Evolutionary conservation across 64 coral and sea anemone species (phyloP).

Genomic region (Montipora capricornis): DNA sequence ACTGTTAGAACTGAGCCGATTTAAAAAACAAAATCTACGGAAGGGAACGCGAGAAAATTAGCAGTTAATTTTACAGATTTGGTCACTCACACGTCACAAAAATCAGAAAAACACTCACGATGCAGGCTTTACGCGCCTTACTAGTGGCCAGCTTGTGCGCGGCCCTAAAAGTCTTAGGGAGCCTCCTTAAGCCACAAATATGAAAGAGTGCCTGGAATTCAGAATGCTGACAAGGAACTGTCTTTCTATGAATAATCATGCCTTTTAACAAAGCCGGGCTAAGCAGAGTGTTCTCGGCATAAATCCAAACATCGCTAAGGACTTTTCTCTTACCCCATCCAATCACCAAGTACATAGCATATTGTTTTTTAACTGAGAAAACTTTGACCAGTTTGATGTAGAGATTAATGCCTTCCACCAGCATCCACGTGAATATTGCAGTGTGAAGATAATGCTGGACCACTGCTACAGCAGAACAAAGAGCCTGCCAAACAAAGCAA

Average conservation of each 20-base stretch:
- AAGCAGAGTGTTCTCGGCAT: neutral
- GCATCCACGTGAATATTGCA: slow-evolving; percentile 90
- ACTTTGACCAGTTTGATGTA: slow-evolving; percentile 57
- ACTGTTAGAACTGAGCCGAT: too few relatives aligned
- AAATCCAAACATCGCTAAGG: neutral
- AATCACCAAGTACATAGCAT: neutral
- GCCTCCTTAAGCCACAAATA: too few relatives aligned
- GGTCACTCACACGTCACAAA: too few relatives aligned
- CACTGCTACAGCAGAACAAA: slow-evolving; percentile 49
- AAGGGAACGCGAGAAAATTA: too few relatives aligned
- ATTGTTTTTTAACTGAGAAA: neutral
- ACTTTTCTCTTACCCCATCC: slow-evolving; percentile 7
- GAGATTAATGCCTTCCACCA: slow-evolving; percentile 44
- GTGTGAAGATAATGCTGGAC: slow-evolving; percentile 78
- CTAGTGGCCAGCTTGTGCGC: too few relatives aligned
- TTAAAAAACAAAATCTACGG: too few relatives aligned
- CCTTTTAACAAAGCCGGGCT: neutral
- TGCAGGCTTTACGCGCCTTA: too few relatives aligned
- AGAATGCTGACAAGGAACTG: too few relatives aligned
- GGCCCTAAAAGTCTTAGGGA: too few relatives aligned
- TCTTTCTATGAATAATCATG: neutral
- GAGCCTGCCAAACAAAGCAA: neutral
- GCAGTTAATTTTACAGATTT: too few relatives aligned
- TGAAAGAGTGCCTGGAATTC: too few relatives aligned
- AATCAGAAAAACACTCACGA: too few relatives aligned